Evolutionary conservation across 2,113 vertebrate species (phyloP).

Genomic region (Cyrtonyx montezumae): DNA sequence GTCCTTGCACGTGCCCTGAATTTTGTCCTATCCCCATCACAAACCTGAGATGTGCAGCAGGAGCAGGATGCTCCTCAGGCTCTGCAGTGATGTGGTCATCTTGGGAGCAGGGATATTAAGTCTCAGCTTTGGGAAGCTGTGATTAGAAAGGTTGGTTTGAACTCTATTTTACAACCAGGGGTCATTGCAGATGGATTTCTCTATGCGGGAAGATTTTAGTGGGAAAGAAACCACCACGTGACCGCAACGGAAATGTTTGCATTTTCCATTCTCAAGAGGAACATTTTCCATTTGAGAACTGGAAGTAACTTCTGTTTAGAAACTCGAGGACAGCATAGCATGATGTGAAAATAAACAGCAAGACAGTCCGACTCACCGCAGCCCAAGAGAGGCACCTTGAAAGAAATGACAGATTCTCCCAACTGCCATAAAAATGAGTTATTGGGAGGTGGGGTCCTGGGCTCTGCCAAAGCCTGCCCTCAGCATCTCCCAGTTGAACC

Average conservation of each 20-base stretch:
- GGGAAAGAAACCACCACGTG: background rate
- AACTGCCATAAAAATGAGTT: background rate
- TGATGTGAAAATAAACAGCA: background rate
- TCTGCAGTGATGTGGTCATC: background rate
- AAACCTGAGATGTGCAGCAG: background rate
- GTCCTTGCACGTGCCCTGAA: too few species aligned
- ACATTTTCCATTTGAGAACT: background rate
- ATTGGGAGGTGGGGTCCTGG: background rate
- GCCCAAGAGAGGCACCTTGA: background rate
- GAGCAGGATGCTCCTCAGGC: background rate
- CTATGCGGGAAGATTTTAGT: background rate
- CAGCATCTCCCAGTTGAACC: background rate
- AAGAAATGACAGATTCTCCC: background rate
- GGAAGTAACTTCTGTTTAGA: background rate
- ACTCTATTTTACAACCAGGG: background rate
- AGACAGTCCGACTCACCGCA: background rate
- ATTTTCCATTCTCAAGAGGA: background rate
- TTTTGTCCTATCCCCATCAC: background rate
- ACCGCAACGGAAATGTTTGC: background rate
- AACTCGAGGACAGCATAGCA: background rate
- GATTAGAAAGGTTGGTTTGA: background rate
- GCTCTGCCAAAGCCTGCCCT: background rate
- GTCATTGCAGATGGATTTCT: background rate
- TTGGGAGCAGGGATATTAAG: background rate
- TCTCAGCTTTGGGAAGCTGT: background rate